Base-by-base conservation (phyloP, 35 echinoderm and acorn worm species). In the Diadema setosum region DNA sequence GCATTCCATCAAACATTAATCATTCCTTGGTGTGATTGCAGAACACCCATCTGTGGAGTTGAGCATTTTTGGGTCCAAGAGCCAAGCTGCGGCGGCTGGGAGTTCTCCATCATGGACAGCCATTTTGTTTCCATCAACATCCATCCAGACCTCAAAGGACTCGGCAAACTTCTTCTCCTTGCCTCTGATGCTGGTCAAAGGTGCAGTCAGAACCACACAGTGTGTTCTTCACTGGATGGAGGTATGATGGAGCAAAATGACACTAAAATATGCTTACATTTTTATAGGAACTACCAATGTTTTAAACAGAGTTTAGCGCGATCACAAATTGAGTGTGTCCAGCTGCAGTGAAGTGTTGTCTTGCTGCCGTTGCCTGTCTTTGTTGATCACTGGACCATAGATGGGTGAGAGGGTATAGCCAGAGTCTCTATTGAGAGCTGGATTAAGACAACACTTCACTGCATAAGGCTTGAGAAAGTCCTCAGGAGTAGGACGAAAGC, bases 131-230 rank as follows among this genome's bases (percentile, higher is more conserved):
- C 78, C 75, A 8, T 36, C 73, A 44, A 41, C 73, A 57, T 82
- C 42, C 36, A 30, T 23, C 35, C 18, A 21, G 67, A 84, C 0
- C 30, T 26, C 3, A 26, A 65, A 41, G 56, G 75, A 55, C 52
- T 26, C 5, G 9, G 50, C 21, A 20, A 33, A 73, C 31, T 89
- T 93, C 27, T 32, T 46, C 5, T 48, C 20, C 5, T 27, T 88
- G n/a, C 91, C 91, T 42, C 42, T 93, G 16, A 41, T 93, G 23
- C n/a, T 93, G 24, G 46, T 89, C 25, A 93, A 89, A 37, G 91
- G 91, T 34, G 81, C 91, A 27, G 65, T 73, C 11, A 49, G 73
- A 8, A 70, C 81, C 2, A 84, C 91, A 7, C 81, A 67, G 35
- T 58, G 46, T 75, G 91, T 93, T 6, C 20, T 93, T 36, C 46